Evolutionary conservation across 2,888 invertebrate species (phyloP), one percentile per base, ranked within the genome.

Genomic region (Eupithecia vulgata): DNA sequence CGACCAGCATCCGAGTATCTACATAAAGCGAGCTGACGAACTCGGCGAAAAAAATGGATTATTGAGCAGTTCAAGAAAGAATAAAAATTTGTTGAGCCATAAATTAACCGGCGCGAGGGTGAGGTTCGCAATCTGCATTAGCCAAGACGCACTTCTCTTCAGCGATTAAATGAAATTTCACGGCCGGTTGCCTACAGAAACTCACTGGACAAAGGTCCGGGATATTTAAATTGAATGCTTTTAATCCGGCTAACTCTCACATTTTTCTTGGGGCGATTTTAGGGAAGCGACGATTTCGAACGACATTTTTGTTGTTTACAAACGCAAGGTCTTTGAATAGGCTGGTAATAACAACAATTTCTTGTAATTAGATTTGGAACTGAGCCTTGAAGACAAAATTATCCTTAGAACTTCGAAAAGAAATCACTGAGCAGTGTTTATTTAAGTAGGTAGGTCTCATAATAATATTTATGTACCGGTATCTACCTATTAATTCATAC

Each of bases 111-210:
- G 85, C 21, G 88, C 83, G 84, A 82, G 88, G 89, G 90, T 82
- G 85, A 88, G 85, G 81, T 86, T 88, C 89, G 89, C 92, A 91
- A 92, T 93, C 93, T 93, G 93, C 93, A 93, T 93, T 93, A 93
- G 91, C 87, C 84, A 87, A 88, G 92, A 91, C 92, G 92, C 93
- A 93, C 92, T 92, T 89, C 91, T 92, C 91, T 89, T 87, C 84
- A 81, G 84, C 91, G 92, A 92, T 93, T 93, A 93, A 93, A 93
- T 93, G 91, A 93, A 92, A 92, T 93, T 92, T 93, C 91, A 93
- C 89, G 91, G 90, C 86, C 88, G 88, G 91, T 85, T 91, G 90
- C 92, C 89, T 89, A 84, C 89, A 86, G 89, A 86, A 90, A 86
- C 89, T 87, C 87, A 83, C 90, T 87, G 92, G 93, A 92, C 92